A percentile compares a stretch with the other conserved stretches of the same genome.
Conservation (phyloP, 2,888 invertebrate genomes). For the Beris morrisii region DNA sequence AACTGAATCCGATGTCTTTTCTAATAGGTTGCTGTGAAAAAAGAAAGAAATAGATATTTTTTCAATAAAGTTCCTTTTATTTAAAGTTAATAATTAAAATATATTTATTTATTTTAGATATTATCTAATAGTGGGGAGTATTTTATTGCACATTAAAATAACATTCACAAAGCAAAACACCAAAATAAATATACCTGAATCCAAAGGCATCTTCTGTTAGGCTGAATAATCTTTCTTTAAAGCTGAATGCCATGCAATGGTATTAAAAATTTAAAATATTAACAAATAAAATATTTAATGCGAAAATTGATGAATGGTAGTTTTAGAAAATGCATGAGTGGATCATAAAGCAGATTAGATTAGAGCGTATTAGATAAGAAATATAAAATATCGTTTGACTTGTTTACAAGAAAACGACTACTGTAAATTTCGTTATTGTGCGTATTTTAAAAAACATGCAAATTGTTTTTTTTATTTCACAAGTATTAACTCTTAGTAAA, state of each 20-base stretch:
- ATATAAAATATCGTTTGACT: no score
- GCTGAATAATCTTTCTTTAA: conserved; percentile 79
- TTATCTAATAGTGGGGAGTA: no score
- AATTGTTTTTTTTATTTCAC: no score
- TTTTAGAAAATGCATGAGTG: background rate
- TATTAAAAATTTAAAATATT: conserved; percentile 35
- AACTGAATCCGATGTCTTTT: conserved; percentile 80
- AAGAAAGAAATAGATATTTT: background rate
- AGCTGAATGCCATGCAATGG: conserved; percentile 67
- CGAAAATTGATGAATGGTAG: no score
- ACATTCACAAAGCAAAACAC: conserved; percentile 8
- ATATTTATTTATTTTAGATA: no score
- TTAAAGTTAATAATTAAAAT: background rate
- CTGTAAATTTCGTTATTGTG: no score
- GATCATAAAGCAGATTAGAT: no score
- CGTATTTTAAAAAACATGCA: no score
- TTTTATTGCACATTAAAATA: conserved; percentile 23
- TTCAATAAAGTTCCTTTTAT: background rate
- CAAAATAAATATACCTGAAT: conserved; percentile 62
- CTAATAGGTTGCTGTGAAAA: conserved; percentile 72
- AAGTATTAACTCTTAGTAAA: no score
- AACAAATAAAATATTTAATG: conserved; percentile 21
- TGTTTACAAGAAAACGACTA: no score
- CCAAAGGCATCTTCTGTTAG: conserved; percentile 76
- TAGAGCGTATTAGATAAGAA: no score